Conservation (phyloP, 2,797 vertebrate species). For the Dicrostonyx torquatus region DNA sequence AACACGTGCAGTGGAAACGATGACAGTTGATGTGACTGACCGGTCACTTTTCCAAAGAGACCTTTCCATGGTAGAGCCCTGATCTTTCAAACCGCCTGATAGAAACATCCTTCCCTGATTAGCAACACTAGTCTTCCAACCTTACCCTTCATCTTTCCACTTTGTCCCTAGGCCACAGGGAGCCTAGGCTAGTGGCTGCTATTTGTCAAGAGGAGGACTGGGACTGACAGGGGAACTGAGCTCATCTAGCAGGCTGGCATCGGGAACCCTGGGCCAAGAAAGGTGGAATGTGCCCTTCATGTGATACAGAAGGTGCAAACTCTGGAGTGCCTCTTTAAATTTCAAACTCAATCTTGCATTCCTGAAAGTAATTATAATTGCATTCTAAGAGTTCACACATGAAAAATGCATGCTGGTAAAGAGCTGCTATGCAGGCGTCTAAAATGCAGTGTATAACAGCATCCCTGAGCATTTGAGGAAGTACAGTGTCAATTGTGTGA, state of each 20-base stretch:
- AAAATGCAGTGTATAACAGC: not conserved
- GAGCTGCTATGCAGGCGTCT: not conserved
- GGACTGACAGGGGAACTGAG: not conserved
- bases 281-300: not conserved
- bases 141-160: not conserved
- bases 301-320: not conserved
- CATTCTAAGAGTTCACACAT: not conserved
- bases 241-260: not conserved
- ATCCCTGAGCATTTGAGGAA: not conserved
- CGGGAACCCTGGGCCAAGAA: not conserved
- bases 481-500: not conserved
- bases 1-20: slow-evolving; percentile 42
- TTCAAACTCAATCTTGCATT: slow-evolving; percentile 23
- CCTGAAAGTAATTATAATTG: slow-evolving; percentile 27
- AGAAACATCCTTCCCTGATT: not conserved
- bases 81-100: not conserved
- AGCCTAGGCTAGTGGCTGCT: not conserved
- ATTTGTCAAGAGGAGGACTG: not conserved
- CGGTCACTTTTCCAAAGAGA: not conserved
- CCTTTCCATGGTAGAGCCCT: not conserved
- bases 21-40: slow-evolving; percentile 37
- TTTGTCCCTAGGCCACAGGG: not conserved
- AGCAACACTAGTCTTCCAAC: not conserved
- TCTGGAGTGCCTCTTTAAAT: slow-evolving; percentile 36
- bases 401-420: slow-evolving; percentile 19